A percentile compares a stretch with the other conserved stretches of the same genome.
Conservation (phyloP, 92 coral and sea anemone genomes). For the Siderastrea radians region DNA sequence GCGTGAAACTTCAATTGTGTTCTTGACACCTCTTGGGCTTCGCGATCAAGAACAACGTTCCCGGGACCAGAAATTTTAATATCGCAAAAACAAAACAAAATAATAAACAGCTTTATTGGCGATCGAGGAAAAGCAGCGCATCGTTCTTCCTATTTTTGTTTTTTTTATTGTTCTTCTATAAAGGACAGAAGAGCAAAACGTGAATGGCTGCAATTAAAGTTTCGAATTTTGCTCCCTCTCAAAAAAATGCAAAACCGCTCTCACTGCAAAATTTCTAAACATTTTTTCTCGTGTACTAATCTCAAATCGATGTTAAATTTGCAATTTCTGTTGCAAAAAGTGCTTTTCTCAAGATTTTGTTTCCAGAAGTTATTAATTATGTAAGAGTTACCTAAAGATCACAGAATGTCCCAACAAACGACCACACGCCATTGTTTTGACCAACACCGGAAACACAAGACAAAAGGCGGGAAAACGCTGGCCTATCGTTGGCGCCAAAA, state of each 20-base stretch:
- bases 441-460: slow-evolving; percentile 3
- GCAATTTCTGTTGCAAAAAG: slow-evolving; percentile 5
- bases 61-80: slow-evolving; percentile 30
- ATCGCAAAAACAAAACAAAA: not conserved
- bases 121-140: not conserved
- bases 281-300: not conserved
- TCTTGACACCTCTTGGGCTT: slow-evolving; percentile 33
- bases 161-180: not conserved
- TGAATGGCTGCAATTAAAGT: not conserved
- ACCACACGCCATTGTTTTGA: slow-evolving; percentile 57
- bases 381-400: slow-evolving; percentile 80
- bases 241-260: not conserved
- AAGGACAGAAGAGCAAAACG: not conserved
- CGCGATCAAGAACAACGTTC: slow-evolving; percentile 11
- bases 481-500: slow-evolving; percentile 35
- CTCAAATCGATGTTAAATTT: slow-evolving; percentile 4
- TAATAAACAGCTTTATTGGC: not conserved
- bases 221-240: not conserved
- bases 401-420: slow-evolving; percentile 70
- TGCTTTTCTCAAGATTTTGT: not conserved
- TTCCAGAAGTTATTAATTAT: slow-evolving; percentile 51
- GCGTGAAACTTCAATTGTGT: slow-evolving; percentile 46
- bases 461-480: slow-evolving; percentile 20
- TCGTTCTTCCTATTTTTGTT: not conserved
- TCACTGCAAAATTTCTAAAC: not conserved